Evolutionary conservation across 2,113 vertebrate species (phyloP).

Genomic region (Arothron firmamentum): DNA sequence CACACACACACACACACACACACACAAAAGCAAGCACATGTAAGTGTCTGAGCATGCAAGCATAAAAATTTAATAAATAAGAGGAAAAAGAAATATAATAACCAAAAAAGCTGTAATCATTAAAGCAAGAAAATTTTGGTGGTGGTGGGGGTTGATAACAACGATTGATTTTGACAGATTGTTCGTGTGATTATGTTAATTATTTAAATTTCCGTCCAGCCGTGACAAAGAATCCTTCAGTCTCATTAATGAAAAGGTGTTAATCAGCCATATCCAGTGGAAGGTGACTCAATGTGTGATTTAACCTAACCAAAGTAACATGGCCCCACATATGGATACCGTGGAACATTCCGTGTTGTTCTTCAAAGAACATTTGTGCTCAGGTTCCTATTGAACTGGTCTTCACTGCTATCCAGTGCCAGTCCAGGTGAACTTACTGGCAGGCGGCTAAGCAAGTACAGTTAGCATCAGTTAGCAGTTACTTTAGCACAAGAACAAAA

Average conservation of each 20-base stretch:
- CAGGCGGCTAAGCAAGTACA: neutral
- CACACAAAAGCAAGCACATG: neutral
- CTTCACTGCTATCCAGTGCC: neutral
- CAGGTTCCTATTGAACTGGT: neutral
- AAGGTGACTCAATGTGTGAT: no score
- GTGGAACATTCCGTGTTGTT: no score
- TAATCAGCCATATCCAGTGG: no score
- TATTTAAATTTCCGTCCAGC: neutral
- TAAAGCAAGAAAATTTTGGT: neutral
- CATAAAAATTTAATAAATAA: neutral
- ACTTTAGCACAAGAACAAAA: neutral
- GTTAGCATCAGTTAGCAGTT: neutral
- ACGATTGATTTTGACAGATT: neutral
- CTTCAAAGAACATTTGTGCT: no score
- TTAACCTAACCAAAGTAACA: no score
- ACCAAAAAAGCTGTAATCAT: no score
- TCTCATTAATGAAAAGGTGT: no score
- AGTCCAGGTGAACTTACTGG: neutral
- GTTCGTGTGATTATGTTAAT: neutral
- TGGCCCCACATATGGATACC: no score
- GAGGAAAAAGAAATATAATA: no score
- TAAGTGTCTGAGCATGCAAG: neutral
- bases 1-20: conserved; percentile 8
- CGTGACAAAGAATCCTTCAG: neutral
- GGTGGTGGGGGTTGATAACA: neutral